These are phyloP conservation scores for Coenobita brevimanus DNA, from an alignment of 1,140 invertebrate species.

Conservation along the genomic window DNA sequence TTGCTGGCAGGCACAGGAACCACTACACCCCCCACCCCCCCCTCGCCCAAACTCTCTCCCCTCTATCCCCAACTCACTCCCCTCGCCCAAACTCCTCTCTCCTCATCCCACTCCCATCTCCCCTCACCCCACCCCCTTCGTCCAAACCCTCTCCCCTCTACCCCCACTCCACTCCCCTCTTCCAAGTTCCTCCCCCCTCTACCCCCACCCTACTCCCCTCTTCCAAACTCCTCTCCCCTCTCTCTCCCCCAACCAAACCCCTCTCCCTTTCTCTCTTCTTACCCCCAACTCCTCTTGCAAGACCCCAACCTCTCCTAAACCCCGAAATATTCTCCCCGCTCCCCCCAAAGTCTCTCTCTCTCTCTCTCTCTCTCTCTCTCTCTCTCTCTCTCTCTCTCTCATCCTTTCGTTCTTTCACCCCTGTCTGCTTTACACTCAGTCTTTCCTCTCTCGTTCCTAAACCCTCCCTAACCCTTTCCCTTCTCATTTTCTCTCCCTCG, in stretches of 20 bases:
- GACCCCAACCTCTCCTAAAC: background rate
- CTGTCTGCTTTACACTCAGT: background rate
- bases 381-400: background rate
- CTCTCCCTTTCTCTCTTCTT: background rate
- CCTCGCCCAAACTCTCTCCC: background rate
- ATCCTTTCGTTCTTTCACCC: too few relatives aligned
- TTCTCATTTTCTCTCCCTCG: background rate
- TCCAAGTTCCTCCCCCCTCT: background rate
- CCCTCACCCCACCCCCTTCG: background rate
- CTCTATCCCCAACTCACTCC: background rate
- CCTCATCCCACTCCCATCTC: background rate
- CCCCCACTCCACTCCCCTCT: background rate
- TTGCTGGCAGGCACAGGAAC: constrained; percentile 18
- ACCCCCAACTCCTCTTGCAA: background rate
- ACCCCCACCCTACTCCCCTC: background rate
- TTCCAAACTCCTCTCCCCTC: background rate
- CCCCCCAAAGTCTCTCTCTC: too few relatives aligned
- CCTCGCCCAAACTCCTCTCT: background rate
- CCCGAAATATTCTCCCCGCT: background rate
- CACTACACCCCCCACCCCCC: background rate
- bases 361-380: background rate
- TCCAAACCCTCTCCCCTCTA: background rate
- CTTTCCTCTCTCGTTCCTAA: background rate
- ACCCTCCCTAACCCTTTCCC: background rate
- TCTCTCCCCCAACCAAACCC: background rate